Evolutionary conservation across 2,797 vertebrate genomes (phyloP).

Genomic region (Danio choprae): DNA sequence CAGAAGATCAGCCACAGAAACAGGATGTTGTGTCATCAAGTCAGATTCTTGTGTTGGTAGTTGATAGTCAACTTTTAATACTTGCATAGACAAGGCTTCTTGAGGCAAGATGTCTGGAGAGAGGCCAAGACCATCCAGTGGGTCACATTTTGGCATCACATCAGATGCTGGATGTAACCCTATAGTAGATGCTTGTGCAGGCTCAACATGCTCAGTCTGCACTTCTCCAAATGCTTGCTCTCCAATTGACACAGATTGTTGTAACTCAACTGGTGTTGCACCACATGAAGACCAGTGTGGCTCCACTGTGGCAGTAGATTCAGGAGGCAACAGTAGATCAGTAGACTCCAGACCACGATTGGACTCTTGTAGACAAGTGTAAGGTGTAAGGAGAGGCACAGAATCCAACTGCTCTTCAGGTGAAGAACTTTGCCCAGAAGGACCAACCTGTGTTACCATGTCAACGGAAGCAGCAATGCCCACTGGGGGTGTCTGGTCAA

Average conservation of each 20-base stretch:
- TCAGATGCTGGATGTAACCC: not conserved
- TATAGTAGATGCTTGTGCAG: not conserved
- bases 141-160: slow-evolving; percentile 1
- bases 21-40: slow-evolving; percentile 50
- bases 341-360: not conserved
- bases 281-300: not conserved
- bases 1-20: slow-evolving; percentile 41
- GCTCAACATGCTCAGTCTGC: not conserved
- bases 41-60: slow-evolving; percentile 36
- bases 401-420: not conserved
- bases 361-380: not conserved
- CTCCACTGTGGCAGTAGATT: not conserved
- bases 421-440: no score
- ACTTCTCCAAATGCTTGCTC: not conserved
- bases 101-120: slow-evolving; percentile 13
- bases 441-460: slow-evolving; percentile 9
- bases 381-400: not conserved
- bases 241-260: not conserved
- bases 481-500: not conserved
- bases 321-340: not conserved
- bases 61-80: not conserved
- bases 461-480: not conserved
- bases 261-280: not conserved
- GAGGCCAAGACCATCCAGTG: not conserved
- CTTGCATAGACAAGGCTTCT: slow-evolving; percentile 11